Base-by-base conservation (phyloP, 1,140 invertebrate genomes). In the Brachionus asplanchnoidis region DNA sequence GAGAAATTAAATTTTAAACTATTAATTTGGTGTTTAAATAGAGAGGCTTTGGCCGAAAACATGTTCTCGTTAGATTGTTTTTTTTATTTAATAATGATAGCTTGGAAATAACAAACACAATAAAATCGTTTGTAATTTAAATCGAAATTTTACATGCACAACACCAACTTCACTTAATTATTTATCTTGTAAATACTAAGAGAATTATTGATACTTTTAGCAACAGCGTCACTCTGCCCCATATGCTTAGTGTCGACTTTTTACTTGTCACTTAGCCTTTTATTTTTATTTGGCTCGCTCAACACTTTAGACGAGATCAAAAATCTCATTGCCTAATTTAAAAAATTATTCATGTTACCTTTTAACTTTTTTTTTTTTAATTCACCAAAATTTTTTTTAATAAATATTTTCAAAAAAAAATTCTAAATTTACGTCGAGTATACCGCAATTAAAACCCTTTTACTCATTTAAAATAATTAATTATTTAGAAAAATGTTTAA, bases 161-260 rank as follows among this genome's bases (percentile, higher is more conserved):
- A 68, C 32, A 68, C 28, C 26, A 65, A 40, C 32, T 68, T 68
- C 32, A 14, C 14, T 68, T 68, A 73, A 73, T 73, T 73, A 73
- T 73, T 73, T 73, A 73, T 73, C 68, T 73, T 42, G 36, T 73
- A 73, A 73, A 73, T 73, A 60, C n/a, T 17, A 73, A 6, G 1
- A 42, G 17, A 6, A 46, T 26, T 40, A 73, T 73, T 42, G n/a
- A 73, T 42, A 20, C 12, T 20, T 20, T 17, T 42, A 73, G 9
- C 40, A 73, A 42, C 68, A 73, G 68, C 68, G 40, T 73, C 53
- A 20, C 20, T 60, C 9, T 1, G 6, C n/a, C 23, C 20, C 53
- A 60, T 60, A 60, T 60, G 53, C 53, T 60, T 60, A 17, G 20
- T 60, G 20, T 60, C 53, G 5, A 17, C n/a, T 20, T 6, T 53